Base-by-base conservation (phyloP, 2,888 invertebrate genomes). In the Operophtera brumata region DNA sequence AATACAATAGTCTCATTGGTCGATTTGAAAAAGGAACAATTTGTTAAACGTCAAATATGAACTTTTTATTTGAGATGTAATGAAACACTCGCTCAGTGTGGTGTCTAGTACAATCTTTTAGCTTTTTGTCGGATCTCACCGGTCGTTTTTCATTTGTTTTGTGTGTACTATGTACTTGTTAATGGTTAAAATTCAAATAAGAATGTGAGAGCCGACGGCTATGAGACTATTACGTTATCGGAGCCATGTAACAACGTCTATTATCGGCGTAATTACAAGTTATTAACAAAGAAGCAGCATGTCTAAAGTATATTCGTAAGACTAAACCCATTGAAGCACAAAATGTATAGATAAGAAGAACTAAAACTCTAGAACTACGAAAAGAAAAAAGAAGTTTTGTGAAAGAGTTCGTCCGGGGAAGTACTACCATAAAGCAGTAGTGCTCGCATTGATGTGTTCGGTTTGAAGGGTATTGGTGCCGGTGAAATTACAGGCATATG, bases 1-100 rank as follows among this genome's bases (percentile, higher is more conserved):
- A 86, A 84, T 84, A 89, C 89, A 90, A 89, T 88, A 75, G 88
- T 86, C 86, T 86, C 90, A 89, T 90, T 89, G 89, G 90, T 87
- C 81, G 88, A 90, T 90, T 88, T 90, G 82, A 90, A 90, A 90
- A 90, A 88, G 88, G 88, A 89, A 89, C 89, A 88, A 90, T 90
- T 90, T 90, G 90, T 90, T 90, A 89, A 87, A 89, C 89, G 90
- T 89, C 90, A 89, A 88, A 89, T 88, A 87, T 88, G 86, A 88
- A 85, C 80, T 87, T 89, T 83, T 88, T 67, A 64, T 87, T 86
- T 84, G 77, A 79, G 81, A 78, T 84, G 86, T 86, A 87, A 87
- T 86, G 87, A 84, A 86, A 85, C 80, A 78, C 69, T 67, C 67
- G 61, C 57, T 60, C 57, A 78, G 85, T 85, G 77, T 84, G 86